A percentile compares a stretch with the other conserved stretches of the same genome.
Evolutionary conservation across 2,888 invertebrate genomes (phyloP).

Genomic region (Erebia ligea): DNA sequence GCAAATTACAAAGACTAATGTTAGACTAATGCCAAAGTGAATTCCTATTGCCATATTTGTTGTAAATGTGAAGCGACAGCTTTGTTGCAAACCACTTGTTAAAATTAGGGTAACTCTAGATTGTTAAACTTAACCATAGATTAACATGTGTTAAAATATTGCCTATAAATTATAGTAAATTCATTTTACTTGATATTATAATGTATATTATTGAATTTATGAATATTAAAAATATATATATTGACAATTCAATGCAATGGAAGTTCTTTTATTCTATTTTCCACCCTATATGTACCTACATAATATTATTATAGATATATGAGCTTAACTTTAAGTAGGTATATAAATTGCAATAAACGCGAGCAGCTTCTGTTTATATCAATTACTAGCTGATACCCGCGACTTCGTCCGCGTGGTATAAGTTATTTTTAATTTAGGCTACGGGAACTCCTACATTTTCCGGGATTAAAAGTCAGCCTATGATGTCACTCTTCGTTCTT

Average conservation of each 20-base stretch:
- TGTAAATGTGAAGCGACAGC: constrained; percentile 51
- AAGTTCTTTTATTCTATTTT: constrained; percentile 31
- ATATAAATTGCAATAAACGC: too few species aligned
- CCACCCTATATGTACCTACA: background rate
- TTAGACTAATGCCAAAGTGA: constrained; percentile 73
- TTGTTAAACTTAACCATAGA: constrained; percentile 83
- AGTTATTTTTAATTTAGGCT: too few species aligned
- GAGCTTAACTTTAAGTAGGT: too few species aligned
- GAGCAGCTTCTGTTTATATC: too few species aligned
- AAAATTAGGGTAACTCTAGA: constrained; percentile 70
- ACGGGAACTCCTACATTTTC: too few species aligned
- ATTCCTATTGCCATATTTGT: constrained; percentile 82
- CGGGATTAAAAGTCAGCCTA: too few species aligned
- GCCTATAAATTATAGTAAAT: constrained; percentile 83
- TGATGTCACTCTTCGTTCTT: too few species aligned
- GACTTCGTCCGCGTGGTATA: too few species aligned
- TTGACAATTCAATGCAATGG: constrained; percentile 76
- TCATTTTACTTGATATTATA: constrained; percentile 83
- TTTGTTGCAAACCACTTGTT: constrained; percentile 58
- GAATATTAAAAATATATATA: constrained; percentile 83
- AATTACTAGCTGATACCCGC: too few species aligned
- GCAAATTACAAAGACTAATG: constrained; percentile 9
- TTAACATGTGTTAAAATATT: constrained; percentile 83
- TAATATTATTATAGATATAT: too few species aligned
- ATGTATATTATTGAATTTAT: constrained; percentile 84